Base-by-base conservation (phyloP, 1,140 invertebrate genomes). In the Thaumetopoea pityocampa region DNA sequence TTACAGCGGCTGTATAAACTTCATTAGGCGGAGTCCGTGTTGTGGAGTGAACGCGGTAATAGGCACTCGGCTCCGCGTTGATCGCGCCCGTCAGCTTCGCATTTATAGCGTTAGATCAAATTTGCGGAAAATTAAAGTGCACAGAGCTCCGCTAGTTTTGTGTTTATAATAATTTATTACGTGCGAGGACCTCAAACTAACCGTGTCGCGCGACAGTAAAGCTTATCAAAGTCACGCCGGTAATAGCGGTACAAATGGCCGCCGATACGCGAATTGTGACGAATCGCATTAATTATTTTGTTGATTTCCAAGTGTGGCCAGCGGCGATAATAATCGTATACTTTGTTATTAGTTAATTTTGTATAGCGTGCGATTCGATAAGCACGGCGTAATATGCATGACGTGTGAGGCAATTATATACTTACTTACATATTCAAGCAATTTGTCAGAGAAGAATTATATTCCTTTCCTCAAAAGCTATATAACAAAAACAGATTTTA, bases 61-160 rank as follows among this genome's bases (percentile, higher is more conserved):
- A 29, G 10, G 18, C 18, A 45, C 46, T 60, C 41, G 45, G 33
- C 36, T 41, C 36, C 2, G 5, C 46, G 45, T 45, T 45, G 43
- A 36, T 27, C 36, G 23, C 8, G 6, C 46, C 38, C 47, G 37
- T 54, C 54, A 51, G 54, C 44, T 22, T 18, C 24, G 27, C 46
- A 26, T 63, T 68, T 68, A 68, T 58, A 33, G 53, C 50, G 43
- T 46, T 23, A 50, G 46, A 67, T 72, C 53, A 76, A 76, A 79
- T 67, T 77, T 79, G 74, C 78, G 78, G 67, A 82, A 79, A 82
- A 82, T 82, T 82, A 64, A 67, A 78, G 59, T 54, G n/a, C 49
- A 47, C 43, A 52, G 55, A 60, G 50, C 70, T 67, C 52, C 38
- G 30, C 22, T 40, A 55, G 35, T 58, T 64, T 65, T 51, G 59